Conservation (phyloP, 2,113 vertebrate genomes). For the Prolemur simus region DNA sequence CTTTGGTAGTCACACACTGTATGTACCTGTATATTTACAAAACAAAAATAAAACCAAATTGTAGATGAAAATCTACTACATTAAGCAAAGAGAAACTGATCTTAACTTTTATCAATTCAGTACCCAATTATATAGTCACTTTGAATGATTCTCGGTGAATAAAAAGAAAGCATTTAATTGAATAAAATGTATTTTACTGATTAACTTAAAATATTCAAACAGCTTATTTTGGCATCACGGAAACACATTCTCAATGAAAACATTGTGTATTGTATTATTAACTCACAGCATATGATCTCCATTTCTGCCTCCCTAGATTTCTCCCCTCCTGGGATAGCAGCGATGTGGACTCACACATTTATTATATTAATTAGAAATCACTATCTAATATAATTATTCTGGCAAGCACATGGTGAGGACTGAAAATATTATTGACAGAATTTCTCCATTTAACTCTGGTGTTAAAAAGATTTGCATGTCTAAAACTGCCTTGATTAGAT, state of each 20-base stretch:
- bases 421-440: slow-evolving; percentile 80
- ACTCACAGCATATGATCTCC: slow-evolving; percentile 70
- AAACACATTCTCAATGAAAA: slow-evolving; percentile 59
- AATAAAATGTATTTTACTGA: not conserved
- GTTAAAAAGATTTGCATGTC: slow-evolving; percentile 85
- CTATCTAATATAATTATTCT: slow-evolving; percentile 79
- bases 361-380: slow-evolving; percentile 81
- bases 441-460: slow-evolving; percentile 81
- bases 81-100: not conserved
- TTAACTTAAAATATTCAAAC: not conserved
- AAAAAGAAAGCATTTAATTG: not conserved
- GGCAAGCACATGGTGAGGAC: slow-evolving; percentile 75
- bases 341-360: slow-evolving; percentile 76
- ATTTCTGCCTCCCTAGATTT: slow-evolving; percentile 64
- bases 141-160: not conserved
- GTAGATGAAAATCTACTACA: not conserved
- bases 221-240: slow-evolving; percentile 1
- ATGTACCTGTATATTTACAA: not conserved
- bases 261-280: slow-evolving; percentile 61
- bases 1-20: not conserved
- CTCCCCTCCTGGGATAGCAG: slow-evolving; percentile 51
- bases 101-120: not conserved
- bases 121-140: not conserved
- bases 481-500: slow-evolving; percentile 80
- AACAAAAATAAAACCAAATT: not conserved